Conservation (phyloP, 1,140 invertebrate genomes). For the Samia ricini region DNA sequence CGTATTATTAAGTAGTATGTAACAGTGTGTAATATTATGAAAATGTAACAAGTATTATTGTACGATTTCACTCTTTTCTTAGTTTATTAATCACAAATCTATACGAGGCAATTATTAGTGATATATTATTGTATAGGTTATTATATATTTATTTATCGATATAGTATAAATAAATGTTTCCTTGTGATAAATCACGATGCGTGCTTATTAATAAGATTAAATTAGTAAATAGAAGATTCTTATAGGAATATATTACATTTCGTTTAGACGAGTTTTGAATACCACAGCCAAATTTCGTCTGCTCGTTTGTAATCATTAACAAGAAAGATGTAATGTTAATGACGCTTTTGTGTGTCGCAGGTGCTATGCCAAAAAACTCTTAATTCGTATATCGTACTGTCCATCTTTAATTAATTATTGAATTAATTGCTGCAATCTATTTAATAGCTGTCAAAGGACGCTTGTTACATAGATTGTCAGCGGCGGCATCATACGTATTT, state of each 20-base stretch:
- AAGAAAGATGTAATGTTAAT: slow-evolving; percentile 14
- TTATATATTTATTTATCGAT: background rate
- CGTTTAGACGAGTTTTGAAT: slow-evolving; percentile 22
- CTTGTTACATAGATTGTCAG: slow-evolving; percentile 50
- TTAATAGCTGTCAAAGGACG: slow-evolving; percentile 33
- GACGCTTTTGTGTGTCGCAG: slow-evolving; percentile 69
- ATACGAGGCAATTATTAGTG: slow-evolving; percentile 48
- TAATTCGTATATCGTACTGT: slow-evolving; percentile 69
- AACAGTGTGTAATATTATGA: slow-evolving; percentile 70
- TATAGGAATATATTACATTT: background rate
- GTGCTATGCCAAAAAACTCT: slow-evolving; percentile 61
- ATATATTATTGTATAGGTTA: slow-evolving; percentile 15
- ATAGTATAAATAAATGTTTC: background rate
- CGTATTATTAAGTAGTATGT: slow-evolving; percentile 59
- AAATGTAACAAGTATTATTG: slow-evolving; percentile 71
- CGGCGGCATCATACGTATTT: background rate
- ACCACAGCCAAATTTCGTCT: slow-evolving; percentile 57
- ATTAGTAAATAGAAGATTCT: slow-evolving; percentile 32
- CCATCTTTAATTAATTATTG: slow-evolving; percentile 54
- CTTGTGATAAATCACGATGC: background rate
- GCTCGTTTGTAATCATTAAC: slow-evolving; percentile 32
- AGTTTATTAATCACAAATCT: slow-evolving; percentile 61
- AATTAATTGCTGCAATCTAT: slow-evolving; percentile 41
- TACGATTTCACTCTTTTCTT: slow-evolving; percentile 70
- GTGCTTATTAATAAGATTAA: slow-evolving; percentile 21